phyloP scores from a whole-genome alignment of 2,113 vertebrate species.

The Spheniscus mendiculus region DNA sequence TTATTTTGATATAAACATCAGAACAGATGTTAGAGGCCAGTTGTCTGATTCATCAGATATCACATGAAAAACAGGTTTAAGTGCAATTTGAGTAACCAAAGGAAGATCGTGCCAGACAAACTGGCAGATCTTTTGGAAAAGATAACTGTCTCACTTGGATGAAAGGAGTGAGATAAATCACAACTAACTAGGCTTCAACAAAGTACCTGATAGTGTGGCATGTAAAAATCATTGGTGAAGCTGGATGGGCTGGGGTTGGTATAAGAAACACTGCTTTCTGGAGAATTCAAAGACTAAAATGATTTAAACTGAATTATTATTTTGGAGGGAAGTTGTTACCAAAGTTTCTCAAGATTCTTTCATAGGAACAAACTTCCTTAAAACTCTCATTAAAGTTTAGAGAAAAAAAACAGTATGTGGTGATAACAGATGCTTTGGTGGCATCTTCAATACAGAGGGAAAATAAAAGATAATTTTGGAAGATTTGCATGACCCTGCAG shows the following conservation, averaged over 20 bases:
- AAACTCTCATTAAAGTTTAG: neutral
- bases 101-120: neutral
- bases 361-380: neutral
- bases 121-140: neutral
- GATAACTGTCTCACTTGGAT: neutral
- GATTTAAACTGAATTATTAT: neutral
- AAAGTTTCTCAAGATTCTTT: neutral
- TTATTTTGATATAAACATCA: neutral
- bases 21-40: neutral
- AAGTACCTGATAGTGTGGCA: neutral
- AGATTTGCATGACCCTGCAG: neutral
- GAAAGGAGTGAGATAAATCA: neutral
- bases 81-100: neutral
- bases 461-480: neutral
- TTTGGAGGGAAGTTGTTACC: neutral
- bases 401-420: fast-evolving
- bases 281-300: neutral
- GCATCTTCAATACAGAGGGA: neutral
- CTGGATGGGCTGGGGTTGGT: neutral
- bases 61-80: neutral
- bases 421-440: neutral
- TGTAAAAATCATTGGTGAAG: neutral
- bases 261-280: neutral
- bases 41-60: neutral
- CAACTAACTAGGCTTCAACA: neutral